Conservation (phyloP, 2,888 invertebrate genomes). For the Oscheius myriophilus region DNA sequence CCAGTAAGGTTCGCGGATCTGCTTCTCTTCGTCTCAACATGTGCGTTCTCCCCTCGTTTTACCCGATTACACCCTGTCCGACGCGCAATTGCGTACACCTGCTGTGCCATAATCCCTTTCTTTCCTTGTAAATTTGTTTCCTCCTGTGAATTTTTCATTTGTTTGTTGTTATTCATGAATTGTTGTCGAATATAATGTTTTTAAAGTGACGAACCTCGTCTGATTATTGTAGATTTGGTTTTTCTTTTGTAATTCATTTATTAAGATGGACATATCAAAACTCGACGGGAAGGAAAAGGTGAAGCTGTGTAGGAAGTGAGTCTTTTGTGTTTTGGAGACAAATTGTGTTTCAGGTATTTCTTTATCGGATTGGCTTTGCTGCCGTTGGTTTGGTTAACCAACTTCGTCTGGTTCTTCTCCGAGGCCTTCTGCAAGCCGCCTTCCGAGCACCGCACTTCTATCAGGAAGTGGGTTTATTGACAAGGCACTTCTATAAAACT, state of each 20-base stretch:
- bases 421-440: conserved; percentile 47
- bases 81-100: no score
- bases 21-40: no score
- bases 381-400: conserved; percentile 51
- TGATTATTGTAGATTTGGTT: not conserved
- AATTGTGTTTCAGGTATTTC: conserved; percentile 52
- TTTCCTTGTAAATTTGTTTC: no score
- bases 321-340: not conserved
- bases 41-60: no score
- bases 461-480: conserved; percentile 40
- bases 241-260: not conserved
- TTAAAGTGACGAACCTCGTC: not conserved
- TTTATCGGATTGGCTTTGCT: conserved; percentile 44
- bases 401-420: conserved; percentile 49
- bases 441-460: conserved; percentile 35
- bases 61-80: no score
- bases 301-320: conserved; percentile 47
- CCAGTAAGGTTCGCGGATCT: no score
- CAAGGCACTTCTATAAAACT: not conserved
- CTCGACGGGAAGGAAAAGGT: conserved; percentile 39
- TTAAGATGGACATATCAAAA: conserved; percentile 45
- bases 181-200: not conserved
- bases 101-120: no score
- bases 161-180: no score
- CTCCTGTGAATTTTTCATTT: no score